Percentiles rank a stretch among this genome's conserved stretches.
Evolutionary conservation across 2,113 vertebrate species (phyloP).

Genomic region (Eretmochelys imbricata): DNA sequence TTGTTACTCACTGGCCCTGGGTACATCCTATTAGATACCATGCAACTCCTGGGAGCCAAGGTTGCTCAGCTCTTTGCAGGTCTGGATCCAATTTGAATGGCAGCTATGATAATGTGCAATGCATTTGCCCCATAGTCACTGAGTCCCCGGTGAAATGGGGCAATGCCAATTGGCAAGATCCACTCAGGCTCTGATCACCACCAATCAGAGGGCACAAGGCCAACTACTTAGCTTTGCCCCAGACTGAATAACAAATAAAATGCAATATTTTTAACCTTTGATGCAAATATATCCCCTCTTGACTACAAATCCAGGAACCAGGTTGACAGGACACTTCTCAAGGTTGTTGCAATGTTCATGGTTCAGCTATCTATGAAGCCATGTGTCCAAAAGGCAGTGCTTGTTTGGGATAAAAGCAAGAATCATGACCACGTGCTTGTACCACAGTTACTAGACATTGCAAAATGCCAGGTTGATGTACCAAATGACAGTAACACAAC

Average conservation of each 20-base stretch:
- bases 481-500: neutral
- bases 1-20: rapidly evolving
- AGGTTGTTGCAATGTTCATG: neutral
- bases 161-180: neutral
- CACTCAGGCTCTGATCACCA: too few species aligned
- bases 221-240: too few species aligned
- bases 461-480: neutral
- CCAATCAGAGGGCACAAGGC: neutral
- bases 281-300: neutral
- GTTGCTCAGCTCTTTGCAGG: neutral
- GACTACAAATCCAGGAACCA: neutral
- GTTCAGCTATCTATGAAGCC: neutral
- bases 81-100: rapidly evolving
- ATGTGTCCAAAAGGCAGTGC: neutral
- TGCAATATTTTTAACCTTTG: neutral
- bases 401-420: neutral
- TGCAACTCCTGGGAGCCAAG: neutral
- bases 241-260: neutral
- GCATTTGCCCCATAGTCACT: neutral
- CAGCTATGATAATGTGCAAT: rapidly evolving
- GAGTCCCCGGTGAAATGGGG: neutral
- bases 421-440: neutral
- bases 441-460: neutral
- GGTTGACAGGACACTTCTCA: neutral
- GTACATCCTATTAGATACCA: neutral